phyloP scores from a whole-genome alignment of 2,888 invertebrate genomes.

The Lumbricus terrestris region DNA sequence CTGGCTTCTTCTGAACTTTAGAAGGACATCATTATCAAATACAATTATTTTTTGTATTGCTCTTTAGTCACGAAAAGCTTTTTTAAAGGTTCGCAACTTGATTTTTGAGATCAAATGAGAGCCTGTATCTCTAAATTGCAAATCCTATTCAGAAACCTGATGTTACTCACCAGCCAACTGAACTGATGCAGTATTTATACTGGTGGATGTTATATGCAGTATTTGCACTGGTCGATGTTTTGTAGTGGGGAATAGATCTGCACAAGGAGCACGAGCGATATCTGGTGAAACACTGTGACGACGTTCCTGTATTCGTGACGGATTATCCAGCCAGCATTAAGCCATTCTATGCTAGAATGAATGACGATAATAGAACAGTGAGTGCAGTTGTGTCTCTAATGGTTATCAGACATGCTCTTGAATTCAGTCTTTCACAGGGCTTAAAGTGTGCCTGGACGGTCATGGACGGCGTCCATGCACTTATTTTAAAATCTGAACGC shows the following conservation, averaged over 20 bases:
- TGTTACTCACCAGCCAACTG: neutral
- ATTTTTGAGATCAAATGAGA: neutral
- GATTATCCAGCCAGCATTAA: slow-evolving; percentile 86
- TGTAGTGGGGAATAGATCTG: slow-evolving; percentile 67
- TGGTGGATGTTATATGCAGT: neutral
- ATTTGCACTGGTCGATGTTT: neutral
- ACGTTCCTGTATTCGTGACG: slow-evolving; percentile 80
- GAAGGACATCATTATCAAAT: no score
- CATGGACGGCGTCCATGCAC: no score
- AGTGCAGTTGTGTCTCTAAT: slow-evolving; percentile 37
- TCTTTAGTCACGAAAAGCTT: neutral
- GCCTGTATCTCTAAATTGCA: neutral
- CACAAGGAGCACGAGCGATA: slow-evolving; percentile 87
- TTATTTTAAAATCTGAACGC: no score
- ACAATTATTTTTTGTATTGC: no score
- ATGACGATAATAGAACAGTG: slow-evolving; percentile 68
- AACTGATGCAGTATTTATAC: neutral
- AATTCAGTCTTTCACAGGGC: neutral
- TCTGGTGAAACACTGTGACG: slow-evolving; percentile 72
- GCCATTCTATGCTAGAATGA: slow-evolving; percentile 89
- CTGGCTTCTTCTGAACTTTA: no score
- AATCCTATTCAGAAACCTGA: no score
- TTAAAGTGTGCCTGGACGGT: no score
- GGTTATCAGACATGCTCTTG: neutral
- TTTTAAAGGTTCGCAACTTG: neutral